Percentiles rank a stretch among this genome's conserved stretches.
phyloP scores from a whole-genome alignment of 2,113 vertebrate species.

The Callocephalon fimbriatum region DNA sequence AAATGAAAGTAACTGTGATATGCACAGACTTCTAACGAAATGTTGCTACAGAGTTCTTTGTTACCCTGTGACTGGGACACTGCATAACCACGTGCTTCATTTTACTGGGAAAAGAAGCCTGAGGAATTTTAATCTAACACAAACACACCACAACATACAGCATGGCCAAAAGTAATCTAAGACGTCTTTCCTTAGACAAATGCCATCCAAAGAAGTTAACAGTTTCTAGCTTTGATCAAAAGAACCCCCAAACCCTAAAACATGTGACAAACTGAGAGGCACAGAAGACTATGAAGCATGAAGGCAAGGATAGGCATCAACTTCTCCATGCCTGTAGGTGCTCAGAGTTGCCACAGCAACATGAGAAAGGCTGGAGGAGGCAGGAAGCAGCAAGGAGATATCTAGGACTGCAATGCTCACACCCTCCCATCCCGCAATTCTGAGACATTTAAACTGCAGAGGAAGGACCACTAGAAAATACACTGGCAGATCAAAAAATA shows the following conservation, averaged over 20 bases:
- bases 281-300: background rate
- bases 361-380: constrained; percentile 22
- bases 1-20: constrained; percentile 19
- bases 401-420: background rate
- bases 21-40: constrained; percentile 23
- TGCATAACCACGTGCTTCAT: background rate
- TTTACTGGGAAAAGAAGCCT: background rate
- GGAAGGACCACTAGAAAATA: background rate
- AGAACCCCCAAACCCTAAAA: background rate
- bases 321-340: background rate
- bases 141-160: background rate
- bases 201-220: background rate
- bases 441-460: background rate
- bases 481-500: background rate
- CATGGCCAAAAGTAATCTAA: background rate
- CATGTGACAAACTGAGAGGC: background rate
- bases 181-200: background rate
- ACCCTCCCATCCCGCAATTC: background rate
- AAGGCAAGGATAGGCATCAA: constrained; percentile 21
- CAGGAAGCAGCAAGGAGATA: background rate
- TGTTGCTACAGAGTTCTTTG: constrained; percentile 26
- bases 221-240: background rate
- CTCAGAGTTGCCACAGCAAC: constrained; percentile 61
- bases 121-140: constrained; percentile 43
- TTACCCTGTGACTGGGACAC: constrained; percentile 29